Evolutionary conservation across 2,888 invertebrate genomes (phyloP).

Genomic region (Melieria crassipennis): DNA sequence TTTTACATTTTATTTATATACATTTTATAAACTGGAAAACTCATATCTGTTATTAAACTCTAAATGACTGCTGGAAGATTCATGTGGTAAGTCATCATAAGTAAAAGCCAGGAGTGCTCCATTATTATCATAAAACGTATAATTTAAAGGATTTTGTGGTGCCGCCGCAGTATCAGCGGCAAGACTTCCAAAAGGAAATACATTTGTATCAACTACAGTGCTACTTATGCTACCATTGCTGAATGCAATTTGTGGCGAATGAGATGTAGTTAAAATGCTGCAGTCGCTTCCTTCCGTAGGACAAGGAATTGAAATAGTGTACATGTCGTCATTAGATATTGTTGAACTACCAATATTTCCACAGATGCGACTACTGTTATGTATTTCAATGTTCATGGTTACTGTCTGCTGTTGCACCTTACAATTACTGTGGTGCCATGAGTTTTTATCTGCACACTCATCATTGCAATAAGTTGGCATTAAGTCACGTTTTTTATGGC

Average conservation of each 20-base stretch:
- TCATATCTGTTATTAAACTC: slow-evolving; percentile 59
- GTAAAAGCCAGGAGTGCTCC: slow-evolving; percentile 56
- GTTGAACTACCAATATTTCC: slow-evolving; percentile 50
- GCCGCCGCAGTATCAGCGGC: slow-evolving; percentile 46
- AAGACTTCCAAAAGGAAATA: slow-evolving; percentile 44
- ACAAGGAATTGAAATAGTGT: slow-evolving; percentile 47
- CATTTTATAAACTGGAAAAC: slow-evolving; percentile 46
- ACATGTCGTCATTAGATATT: slow-evolving; percentile 56
- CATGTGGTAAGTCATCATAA: slow-evolving; percentile 56
- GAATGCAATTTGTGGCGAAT: slow-evolving; percentile 54
- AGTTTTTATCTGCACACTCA: slow-evolving; percentile 46
- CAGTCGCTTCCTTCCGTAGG: slow-evolving; percentile 56
- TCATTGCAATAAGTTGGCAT: slow-evolving; percentile 36
- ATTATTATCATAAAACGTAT: slow-evolving; percentile 54
- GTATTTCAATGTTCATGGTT: slow-evolving; percentile 62
- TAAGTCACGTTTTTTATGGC: slow-evolving; percentile 37
- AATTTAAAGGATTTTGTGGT: slow-evolving; percentile 55
- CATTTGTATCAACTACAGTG: slow-evolving; percentile 47
- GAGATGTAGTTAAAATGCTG: slow-evolving; percentile 52
- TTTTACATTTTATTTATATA: too few species aligned
- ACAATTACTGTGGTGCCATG: slow-evolving; percentile 41
- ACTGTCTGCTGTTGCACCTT: slow-evolving; percentile 53
- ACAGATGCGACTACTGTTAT: slow-evolving; percentile 49
- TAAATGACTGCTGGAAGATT: slow-evolving; percentile 60
- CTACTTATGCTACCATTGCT: slow-evolving; percentile 32